Evolutionary conservation across 2,888 invertebrate genomes (phyloP), one percentile per base, ranked within the genome.

Genomic region (Tipula helvola): DNA sequence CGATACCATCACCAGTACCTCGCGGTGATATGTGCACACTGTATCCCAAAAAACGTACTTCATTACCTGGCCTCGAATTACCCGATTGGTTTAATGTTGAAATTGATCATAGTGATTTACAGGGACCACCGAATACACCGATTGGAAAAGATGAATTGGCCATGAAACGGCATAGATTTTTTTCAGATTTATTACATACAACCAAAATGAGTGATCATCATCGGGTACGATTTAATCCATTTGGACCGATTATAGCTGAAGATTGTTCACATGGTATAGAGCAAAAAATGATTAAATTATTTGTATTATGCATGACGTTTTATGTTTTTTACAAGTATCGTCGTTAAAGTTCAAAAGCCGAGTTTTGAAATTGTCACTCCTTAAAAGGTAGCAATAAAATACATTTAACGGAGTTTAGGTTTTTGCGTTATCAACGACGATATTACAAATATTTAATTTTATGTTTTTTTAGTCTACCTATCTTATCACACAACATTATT

Each of bases 61-160:
- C 89, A 88, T 36, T 88, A 44, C 88, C 89, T 88, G 88, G 88
- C 87, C 87, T 88, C 83, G 91, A 89, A 71, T 88, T 92, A 88
- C 92, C 92, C 2, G 91, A 91, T 87, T 92, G 92, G 92, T 92
- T 93, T 88, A 90, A 91, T 87, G 90, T 91, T 88, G 92, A 92
- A 88, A 90, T 90, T 90, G 93, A 91, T 91, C 71, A 71, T 71
- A 71, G 71, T 10, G 71, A 71, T 28, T 71, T 71, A 18, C 71
- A 71, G 28, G 71, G 71, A 18, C 93, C 91, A 88, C 96, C 96
- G 85, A 96, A 95, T 87, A 96, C 95, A 87, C 96, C 95, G 16
- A 94, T 96, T 85, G 96, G 96, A 87, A 94, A 95, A 87, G 96
- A 96, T 91, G 96, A 96, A 90, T 91, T 96, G 89, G 96, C 96